These are phyloP conservation scores for Furcifer pardalis DNA, from an alignment of 2,797 vertebrate species.

Conservation along the genomic window DNA sequence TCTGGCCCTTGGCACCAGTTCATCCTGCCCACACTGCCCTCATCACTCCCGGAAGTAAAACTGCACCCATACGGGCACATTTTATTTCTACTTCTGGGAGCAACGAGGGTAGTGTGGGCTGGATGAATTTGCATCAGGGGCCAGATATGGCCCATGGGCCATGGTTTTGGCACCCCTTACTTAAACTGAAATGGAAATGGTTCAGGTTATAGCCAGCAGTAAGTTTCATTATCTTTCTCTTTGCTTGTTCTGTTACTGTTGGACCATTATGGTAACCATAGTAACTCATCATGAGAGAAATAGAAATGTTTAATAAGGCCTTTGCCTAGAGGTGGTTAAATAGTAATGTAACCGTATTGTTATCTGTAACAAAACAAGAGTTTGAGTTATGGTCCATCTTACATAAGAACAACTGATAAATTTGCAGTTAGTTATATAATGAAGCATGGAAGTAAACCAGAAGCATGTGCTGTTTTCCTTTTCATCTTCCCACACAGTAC, in stretches of 20 bases:
- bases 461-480: neutral
- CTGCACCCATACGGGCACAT: too few relatives aligned
- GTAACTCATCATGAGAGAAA: slow-evolving; percentile 15
- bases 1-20: too few relatives aligned
- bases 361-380: neutral
- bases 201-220: neutral
- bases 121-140: too few relatives aligned
- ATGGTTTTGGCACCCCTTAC: too few relatives aligned
- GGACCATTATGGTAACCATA: neutral
- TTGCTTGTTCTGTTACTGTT: neutral
- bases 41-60: too few relatives aligned
- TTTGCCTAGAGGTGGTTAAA: slow-evolving; percentile 26
- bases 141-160: too few relatives aligned
- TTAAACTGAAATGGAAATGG: neutral
- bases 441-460: neutral
- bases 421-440: neutral
- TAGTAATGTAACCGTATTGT: neutral
- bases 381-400: neutral
- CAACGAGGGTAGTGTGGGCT: too few relatives aligned
- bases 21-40: too few relatives aligned
- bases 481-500: neutral
- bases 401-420: neutral
- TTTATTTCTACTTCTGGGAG: too few relatives aligned
- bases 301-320: slow-evolving; percentile 24
- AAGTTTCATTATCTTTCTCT: neutral